Conservation (phyloP, 2,797 vertebrate genomes). For the Eidolon dupreanum region DNA sequence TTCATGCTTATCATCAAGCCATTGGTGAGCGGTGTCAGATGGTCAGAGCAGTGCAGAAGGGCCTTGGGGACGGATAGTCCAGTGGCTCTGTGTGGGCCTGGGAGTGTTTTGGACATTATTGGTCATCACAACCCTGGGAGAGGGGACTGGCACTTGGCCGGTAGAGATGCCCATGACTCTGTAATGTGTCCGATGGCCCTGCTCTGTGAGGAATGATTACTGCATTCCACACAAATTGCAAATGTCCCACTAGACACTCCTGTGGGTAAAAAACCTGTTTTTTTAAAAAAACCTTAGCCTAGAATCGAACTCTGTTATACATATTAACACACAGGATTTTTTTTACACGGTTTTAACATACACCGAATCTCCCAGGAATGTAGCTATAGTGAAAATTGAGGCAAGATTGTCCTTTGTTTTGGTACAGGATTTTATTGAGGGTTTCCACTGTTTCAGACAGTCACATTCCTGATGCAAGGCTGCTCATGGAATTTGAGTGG, state of each 20-base stretch:
- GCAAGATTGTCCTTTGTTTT: background rate
- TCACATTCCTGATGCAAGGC: rapidly evolving
- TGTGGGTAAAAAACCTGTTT: background rate
- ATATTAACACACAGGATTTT: background rate
- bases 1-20: background rate
- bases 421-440: background rate
- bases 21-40: background rate
- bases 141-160: background rate
- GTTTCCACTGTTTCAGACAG: rapidly evolving
- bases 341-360: background rate
- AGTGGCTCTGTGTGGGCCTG: background rate
- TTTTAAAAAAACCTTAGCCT: background rate
- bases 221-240: background rate
- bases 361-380: background rate
- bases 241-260: background rate
- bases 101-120: background rate
- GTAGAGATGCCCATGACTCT: background rate
- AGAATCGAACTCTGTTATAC: background rate
- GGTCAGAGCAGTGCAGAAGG: background rate
- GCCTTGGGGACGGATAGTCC: background rate
- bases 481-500: background rate
- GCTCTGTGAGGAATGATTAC: rapidly evolving
- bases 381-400: background rate
- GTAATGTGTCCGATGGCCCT: rapidly evolving
- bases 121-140: background rate